These are phyloP conservation scores for Thamnophis elegans DNA, from an alignment of 2,797 vertebrate genomes.

Conservation along the genomic window DNA sequence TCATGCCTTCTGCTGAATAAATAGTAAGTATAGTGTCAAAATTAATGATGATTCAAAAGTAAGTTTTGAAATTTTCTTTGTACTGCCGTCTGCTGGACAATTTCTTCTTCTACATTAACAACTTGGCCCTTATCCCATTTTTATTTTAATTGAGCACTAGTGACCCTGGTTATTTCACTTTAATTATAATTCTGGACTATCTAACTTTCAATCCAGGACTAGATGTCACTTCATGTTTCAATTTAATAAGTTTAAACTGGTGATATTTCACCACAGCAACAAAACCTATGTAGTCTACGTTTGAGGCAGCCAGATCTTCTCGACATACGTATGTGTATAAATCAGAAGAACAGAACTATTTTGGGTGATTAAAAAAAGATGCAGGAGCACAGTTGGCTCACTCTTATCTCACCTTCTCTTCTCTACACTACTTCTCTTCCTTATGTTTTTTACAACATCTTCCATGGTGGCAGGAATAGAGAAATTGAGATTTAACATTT, in stretches of 20 bases:
- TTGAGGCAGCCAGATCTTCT: background rate
- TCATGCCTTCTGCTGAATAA: background rate
- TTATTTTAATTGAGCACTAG: background rate
- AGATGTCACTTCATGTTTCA: background rate
- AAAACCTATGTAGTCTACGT: background rate
- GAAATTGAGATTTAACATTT: background rate
- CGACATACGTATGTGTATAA: background rate
- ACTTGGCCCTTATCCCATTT: background rate
- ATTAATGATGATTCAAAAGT: fast-evolving
- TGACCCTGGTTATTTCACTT: background rate
- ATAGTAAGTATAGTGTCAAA: fast-evolving
- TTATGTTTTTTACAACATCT: background rate
- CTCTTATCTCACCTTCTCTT: too few relatives aligned
- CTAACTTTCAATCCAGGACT: background rate
- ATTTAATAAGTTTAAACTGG: background rate
- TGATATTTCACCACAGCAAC: background rate
- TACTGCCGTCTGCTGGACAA: background rate
- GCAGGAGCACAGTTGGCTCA: background rate
- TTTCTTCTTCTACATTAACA: background rate
- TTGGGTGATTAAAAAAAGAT: background rate
- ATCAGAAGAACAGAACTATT: background rate
- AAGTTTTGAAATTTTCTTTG: background rate
- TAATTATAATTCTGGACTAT: background rate
- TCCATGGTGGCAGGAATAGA: background rate
- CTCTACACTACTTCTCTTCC: background rate